A percentile compares a stretch with the other conserved stretches of the same genome.
Evolutionary conservation across 2,797 vertebrate genomes (phyloP).

Genomic region (Xiphorhynchus erythropygius): DNA sequence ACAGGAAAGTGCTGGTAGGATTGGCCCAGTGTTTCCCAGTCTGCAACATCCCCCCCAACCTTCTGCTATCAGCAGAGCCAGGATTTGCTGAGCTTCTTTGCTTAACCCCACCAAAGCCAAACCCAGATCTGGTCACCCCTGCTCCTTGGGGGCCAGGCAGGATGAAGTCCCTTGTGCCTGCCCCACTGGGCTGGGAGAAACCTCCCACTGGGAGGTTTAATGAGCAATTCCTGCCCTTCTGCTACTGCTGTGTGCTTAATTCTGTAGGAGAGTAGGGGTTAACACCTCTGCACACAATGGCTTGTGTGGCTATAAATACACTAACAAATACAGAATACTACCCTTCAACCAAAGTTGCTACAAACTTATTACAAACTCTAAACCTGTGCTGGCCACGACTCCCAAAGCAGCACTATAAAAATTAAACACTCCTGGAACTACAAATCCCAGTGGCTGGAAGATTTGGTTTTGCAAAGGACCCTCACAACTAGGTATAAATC

Average conservation of each 20-base stretch:
- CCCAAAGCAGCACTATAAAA: background rate
- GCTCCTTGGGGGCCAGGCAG: background rate
- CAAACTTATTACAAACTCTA: background rate
- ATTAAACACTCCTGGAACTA: background rate
- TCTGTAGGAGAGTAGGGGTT: accelerated
- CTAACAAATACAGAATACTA: background rate
- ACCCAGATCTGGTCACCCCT: background rate
- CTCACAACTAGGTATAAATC: background rate
- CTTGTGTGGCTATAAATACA: background rate
- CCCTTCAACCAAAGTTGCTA: background rate
- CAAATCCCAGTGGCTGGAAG: background rate
- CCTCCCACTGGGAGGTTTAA: background rate
- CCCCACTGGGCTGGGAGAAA: background rate
- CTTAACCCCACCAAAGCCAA: background rate
- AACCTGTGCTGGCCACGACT: background rate
- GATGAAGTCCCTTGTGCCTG: accelerated
- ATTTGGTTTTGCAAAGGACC: background rate
- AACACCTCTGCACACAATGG: background rate
- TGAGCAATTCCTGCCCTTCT: background rate
- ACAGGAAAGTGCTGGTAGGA: background rate
- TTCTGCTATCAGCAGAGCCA: background rate
- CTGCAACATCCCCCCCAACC: background rate
- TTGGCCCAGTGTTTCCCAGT: accelerated
- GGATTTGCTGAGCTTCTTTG: background rate
- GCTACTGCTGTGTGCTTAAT: background rate